Conservation (phyloP, 1,140 invertebrate species). For the Ylistrum balloti region DNA sequence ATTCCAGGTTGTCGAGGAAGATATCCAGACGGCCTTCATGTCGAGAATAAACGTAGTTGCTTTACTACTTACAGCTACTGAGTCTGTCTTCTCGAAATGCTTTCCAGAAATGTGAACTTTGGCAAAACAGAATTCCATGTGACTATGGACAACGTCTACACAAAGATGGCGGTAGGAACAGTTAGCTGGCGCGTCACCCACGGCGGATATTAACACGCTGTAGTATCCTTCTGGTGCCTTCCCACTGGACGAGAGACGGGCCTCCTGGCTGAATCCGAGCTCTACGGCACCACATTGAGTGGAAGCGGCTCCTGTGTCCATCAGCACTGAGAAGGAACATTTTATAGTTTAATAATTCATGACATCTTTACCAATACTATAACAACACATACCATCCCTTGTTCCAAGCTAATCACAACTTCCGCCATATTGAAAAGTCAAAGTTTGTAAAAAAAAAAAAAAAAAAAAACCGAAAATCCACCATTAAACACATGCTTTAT, state of each 20-base stretch:
- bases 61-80: not conserved
- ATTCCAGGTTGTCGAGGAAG: no score
- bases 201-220: not conserved
- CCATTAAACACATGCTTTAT: no score
- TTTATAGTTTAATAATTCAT: no score
- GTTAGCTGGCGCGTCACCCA: not conserved
- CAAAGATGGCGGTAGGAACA: constrained; percentile 42
- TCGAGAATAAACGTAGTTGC: no score
- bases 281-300: not conserved
- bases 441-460: no score
- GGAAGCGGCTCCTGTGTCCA: constrained; percentile 8
- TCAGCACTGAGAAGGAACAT: not conserved
- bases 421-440: no score
- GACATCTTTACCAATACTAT: no score
- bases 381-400: no score
- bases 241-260: constrained; percentile 41
- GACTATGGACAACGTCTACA: not conserved
- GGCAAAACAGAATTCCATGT: constrained; percentile 28
- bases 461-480: no score
- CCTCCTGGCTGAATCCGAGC: not conserved
- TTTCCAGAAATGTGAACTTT: constrained; percentile 47
- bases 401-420: no score
- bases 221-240: constrained; percentile 1
- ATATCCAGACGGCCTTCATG: no score
- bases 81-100: not conserved